Evolutionary conservation across 2,888 invertebrate species (phyloP).

Genomic region (Hirtodrosophila alboralis): DNA sequence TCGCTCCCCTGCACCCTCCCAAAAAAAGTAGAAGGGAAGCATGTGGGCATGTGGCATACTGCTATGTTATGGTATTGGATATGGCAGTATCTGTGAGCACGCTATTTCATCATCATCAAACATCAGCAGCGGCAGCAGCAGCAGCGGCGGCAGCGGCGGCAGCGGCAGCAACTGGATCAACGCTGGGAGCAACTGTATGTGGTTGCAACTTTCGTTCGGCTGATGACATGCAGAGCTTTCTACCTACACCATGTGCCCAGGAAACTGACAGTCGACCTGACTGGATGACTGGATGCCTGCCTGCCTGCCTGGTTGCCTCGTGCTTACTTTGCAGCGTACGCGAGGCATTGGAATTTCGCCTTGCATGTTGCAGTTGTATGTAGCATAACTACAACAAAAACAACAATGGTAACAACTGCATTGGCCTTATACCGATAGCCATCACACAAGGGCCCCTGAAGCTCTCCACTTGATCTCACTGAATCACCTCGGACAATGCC

Average conservation of each 20-base stretch:
- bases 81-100: conserved; percentile 58
- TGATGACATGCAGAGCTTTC: conserved; percentile 73
- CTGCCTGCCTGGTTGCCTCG: background rate
- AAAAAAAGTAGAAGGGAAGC: too few relatives aligned
- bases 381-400: conserved; percentile 9
- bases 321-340: conserved; percentile 34
- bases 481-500: conserved; percentile 38
- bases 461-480: conserved; percentile 22
- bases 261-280: conserved; percentile 13
- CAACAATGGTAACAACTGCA: conserved; percentile 15
- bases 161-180: conserved; percentile 38
- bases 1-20: too few relatives aligned
- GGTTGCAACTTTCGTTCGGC: conserved; percentile 65
- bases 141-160: conserved; percentile 19
- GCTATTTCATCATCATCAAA: conserved; percentile 79
- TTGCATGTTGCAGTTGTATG: conserved; percentile 27
- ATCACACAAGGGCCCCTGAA: conserved; percentile 4
- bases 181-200: conserved; percentile 37
- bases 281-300: conserved; percentile 1
- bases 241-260: conserved; percentile 19
- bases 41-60: conserved; percentile 6
- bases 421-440: conserved; percentile 6
- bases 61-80: conserved; percentile 4
- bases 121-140: conserved; percentile 50
- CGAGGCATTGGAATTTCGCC: conserved; percentile 54